A percentile compares a stretch with the other conserved stretches of the same genome.
Evolutionary conservation across 1,140 invertebrate species (phyloP).

Genomic region (Pissodes strobi): DNA sequence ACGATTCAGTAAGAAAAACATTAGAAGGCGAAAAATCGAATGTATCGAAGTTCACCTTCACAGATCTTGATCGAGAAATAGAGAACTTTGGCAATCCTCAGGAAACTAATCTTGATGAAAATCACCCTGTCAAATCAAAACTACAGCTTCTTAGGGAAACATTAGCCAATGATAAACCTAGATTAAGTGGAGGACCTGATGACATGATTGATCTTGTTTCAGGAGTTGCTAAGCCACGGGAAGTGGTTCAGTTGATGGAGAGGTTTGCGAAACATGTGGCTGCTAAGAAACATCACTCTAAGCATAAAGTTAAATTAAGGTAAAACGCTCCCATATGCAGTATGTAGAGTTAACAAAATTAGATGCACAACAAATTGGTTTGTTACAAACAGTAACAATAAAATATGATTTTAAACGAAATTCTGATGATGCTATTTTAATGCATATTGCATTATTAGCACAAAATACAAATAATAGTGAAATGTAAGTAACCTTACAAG

Average conservation of each 20-base stretch:
- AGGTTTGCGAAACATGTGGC: conserved; percentile 65
- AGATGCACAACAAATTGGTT: too few species aligned
- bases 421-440: too few species aligned
- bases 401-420: too few species aligned
- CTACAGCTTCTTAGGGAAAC: conserved; percentile 44
- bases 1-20: not conserved
- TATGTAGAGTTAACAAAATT: not conserved
- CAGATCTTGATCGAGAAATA: conserved; percentile 35
- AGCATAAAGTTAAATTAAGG: conserved; percentile 56
- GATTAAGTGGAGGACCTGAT: conserved; percentile 62
- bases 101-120: not conserved
- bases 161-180: conserved; percentile 56
- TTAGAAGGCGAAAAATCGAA: not conserved
- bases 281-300: conserved; percentile 56
- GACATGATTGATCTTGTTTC: conserved; percentile 65
- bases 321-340: conserved; percentile 39
- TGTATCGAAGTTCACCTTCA: conserved; percentile 9
- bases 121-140: conserved; percentile 29
- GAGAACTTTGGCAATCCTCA: conserved; percentile 24
- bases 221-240: conserved; percentile 55
- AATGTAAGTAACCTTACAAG: too few species aligned
- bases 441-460: too few species aligned
- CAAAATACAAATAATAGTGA: too few species aligned
- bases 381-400: too few species aligned
- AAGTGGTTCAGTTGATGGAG: conserved; percentile 64